A percentile compares a stretch with the other conserved stretches of the same genome.
Conservation (phyloP, 2,888 invertebrate species). For the Andricus curvator region DNA sequence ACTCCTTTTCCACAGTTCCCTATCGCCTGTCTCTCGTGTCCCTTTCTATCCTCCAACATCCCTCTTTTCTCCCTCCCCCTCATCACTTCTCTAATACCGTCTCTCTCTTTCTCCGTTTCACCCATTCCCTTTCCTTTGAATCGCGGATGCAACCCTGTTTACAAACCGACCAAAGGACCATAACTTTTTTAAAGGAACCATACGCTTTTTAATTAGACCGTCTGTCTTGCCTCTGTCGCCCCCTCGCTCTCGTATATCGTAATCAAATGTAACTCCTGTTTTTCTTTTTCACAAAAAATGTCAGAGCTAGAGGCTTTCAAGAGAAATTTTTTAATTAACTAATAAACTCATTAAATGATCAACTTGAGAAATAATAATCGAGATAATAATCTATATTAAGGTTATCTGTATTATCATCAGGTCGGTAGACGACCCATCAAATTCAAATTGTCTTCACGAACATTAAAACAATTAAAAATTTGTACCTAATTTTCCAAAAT, state of each 20-base stretch:
- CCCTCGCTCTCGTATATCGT: background rate
- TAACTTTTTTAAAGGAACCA: conserved; percentile 63
- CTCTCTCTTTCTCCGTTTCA: conserved; percentile 40
- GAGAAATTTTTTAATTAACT: background rate
- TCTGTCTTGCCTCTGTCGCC: conserved; percentile 38
- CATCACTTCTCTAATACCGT: conserved; percentile 35
- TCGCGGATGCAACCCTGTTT: conserved; percentile 67
- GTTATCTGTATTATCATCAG: no score
- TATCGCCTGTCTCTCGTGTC: conserved; percentile 50
- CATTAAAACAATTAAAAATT: no score
- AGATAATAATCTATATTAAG: no score
- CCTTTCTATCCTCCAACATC: conserved; percentile 49
- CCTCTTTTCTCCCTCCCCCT: conserved; percentile 48
- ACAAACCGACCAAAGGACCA: conserved; percentile 71
- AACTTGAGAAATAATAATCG: no score
- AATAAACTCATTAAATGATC: background rate
- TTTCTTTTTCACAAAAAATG: background rate
- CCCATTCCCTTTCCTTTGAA: conserved; percentile 57
- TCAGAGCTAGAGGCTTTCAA: no score
- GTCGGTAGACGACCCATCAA: no score
- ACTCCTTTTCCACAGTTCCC: conserved; percentile 54
- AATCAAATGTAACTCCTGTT: background rate
- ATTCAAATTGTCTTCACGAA: no score
- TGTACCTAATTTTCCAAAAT: no score
- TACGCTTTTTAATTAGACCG: conserved; percentile 70